These are phyloP conservation scores for Parotocinclus haroldoi DNA, from an alignment of 2,797 vertebrate species.

Conservation along the genomic window DNA sequence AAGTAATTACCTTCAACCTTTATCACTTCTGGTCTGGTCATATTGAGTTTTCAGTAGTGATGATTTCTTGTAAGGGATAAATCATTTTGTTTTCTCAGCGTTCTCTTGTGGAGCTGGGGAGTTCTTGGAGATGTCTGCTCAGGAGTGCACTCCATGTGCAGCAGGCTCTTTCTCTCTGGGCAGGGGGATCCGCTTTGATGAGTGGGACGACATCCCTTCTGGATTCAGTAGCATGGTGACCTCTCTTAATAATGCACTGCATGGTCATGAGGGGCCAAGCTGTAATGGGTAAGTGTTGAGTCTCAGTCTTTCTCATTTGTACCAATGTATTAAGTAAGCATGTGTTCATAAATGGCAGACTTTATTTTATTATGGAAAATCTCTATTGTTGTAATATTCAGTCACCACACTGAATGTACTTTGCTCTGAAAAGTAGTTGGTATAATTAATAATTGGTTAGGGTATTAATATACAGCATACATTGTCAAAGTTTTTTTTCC, in stretches of 20 bases:
- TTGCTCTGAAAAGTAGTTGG: no score
- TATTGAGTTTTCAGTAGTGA: neutral
- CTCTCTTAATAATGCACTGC: slow-evolving; percentile 74
- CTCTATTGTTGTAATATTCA: no score
- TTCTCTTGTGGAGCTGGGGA: slow-evolving; percentile 92
- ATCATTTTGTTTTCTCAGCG: slow-evolving; percentile 63
- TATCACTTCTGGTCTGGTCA: no score
- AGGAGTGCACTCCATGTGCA: slow-evolving; percentile 87
- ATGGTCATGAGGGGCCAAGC: slow-evolving; percentile 64
- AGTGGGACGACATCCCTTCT: slow-evolving; percentile 88
- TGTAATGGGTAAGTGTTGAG: slow-evolving; percentile 82
- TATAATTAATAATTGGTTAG: no score
- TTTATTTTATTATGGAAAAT: no score
- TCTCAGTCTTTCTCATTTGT: no score
- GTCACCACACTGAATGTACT: no score
- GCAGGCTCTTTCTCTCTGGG: slow-evolving; percentile 95
- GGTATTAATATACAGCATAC: no score
- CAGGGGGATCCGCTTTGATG: slow-evolving; percentile 92
- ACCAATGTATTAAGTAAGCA: no score
- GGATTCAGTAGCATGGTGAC: slow-evolving; percentile 91
- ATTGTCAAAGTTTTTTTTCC: no score
- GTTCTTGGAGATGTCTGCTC: slow-evolving; percentile 94
- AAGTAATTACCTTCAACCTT: no score
- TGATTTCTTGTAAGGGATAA: neutral
- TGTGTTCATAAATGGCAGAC: no score